Evolutionary conservation across 1,140 invertebrate genomes (phyloP).

Genomic region (Drosophila hydei): DNA sequence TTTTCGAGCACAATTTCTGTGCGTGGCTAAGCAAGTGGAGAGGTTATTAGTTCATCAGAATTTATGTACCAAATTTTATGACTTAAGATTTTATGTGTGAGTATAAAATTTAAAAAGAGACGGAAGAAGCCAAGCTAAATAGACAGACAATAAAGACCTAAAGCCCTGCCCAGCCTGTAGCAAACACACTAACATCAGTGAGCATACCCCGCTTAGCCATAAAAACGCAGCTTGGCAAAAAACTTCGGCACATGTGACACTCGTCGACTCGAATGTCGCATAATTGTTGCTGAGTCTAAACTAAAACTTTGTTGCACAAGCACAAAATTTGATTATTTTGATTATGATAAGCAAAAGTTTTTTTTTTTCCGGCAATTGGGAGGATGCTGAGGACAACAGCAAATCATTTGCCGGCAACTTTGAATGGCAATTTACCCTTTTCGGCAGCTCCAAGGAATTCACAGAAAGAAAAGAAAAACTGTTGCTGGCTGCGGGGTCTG

Average conservation of each 20-base stretch:
- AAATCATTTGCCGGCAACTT: constrained; percentile 44
- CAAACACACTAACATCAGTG: no score
- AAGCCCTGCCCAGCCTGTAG: no score
- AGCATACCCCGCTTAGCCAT: no score
- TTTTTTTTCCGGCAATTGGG: not conserved
- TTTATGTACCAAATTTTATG: no score
- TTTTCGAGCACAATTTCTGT: no score
- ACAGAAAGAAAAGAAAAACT: no score
- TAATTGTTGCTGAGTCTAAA: constrained; percentile 58
- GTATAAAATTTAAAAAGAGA: no score
- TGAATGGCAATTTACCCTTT: constrained; percentile 51
- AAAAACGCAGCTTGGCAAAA: constrained; percentile 15
- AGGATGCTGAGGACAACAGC: not conserved
- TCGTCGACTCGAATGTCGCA: constrained; percentile 24
- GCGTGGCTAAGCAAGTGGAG: no score
- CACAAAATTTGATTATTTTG: constrained; percentile 51
- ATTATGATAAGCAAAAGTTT: constrained; percentile 31
- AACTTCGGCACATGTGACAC: constrained; percentile 64
- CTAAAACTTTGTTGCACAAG: constrained; percentile 38
- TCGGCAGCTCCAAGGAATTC: constrained; percentile 20
- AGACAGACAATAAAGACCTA: no score
- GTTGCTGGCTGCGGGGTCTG: constrained; percentile 21
- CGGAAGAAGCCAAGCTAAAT: constrained; percentile 18
- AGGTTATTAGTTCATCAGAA: no score
- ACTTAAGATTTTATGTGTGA: no score